These are phyloP conservation scores for Rhopalosiphum nymphaeae DNA, from an alignment of 2,888 invertebrate species.

Conservation along the genomic window DNA sequence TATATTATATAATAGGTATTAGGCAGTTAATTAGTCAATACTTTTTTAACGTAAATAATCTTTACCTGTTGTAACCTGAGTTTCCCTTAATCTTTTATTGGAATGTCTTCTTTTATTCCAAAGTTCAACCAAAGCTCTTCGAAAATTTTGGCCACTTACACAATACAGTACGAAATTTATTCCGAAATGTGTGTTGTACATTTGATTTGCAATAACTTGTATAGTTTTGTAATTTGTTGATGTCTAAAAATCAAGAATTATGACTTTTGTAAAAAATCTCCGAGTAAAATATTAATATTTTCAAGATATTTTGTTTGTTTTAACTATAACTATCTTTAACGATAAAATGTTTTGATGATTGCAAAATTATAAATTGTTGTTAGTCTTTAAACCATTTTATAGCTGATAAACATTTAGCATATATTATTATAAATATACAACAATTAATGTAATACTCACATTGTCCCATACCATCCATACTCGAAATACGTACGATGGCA, in stretches of 20 bases:
- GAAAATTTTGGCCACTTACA: constrained; percentile 84
- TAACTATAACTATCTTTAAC: not conserved
- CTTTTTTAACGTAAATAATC: not conserved
- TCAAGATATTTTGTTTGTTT: not conserved
- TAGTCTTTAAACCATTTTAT: not conserved
- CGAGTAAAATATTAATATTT: not conserved
- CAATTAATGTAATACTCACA: constrained; percentile 70
- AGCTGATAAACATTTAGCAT: not conserved
- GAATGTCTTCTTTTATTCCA: constrained; percentile 66
- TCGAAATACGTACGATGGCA: constrained; percentile 82
- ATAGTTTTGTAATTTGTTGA: constrained; percentile 70
- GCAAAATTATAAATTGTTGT: not conserved
- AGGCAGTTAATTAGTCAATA: not conserved
- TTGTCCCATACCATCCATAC: constrained; percentile 75
- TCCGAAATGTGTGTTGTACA: constrained; percentile 86
- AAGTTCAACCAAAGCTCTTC: constrained; percentile 73
- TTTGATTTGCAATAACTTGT: constrained; percentile 78
- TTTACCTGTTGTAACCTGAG: constrained; percentile 62
- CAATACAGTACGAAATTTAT: constrained; percentile 88
- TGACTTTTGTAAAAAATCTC: not conserved
- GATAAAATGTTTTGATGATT: not conserved
- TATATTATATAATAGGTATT: not conserved
- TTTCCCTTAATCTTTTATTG: constrained; percentile 46
- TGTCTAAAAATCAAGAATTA: constrained; percentile 69
- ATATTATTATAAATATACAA: not conserved